These are phyloP conservation scores for Ageneiosus marmoratus DNA, from an alignment of 2,113 vertebrate species.

Conservation along the genomic window DNA sequence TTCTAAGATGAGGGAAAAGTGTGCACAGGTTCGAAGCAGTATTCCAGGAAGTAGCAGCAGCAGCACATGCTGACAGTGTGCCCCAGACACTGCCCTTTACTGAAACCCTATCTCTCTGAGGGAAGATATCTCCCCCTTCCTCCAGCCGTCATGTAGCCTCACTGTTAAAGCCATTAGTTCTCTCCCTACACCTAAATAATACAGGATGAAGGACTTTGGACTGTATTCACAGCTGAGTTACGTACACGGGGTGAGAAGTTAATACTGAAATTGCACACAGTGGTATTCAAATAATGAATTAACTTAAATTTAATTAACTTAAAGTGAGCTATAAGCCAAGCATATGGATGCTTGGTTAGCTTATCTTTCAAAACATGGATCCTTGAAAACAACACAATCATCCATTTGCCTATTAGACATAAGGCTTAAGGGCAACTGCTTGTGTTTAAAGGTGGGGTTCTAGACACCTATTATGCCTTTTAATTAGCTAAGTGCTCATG, in stretches of 20 bases:
- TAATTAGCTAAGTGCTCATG: background rate
- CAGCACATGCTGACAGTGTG: conserved; percentile 34
- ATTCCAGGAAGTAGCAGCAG: conserved; percentile 14
- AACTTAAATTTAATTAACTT: no score
- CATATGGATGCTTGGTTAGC: background rate
- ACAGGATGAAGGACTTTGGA: background rate
- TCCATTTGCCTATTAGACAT: background rate
- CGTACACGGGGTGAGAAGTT: background rate
- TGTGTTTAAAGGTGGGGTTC: background rate
- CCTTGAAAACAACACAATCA: background rate
- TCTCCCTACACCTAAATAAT: background rate
- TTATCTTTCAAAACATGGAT: background rate
- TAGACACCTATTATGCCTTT: background rate
- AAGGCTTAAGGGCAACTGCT: background rate
- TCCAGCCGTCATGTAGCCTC: conserved; percentile 55
- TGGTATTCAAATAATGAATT: background rate
- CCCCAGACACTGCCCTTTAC: conserved; percentile 51
- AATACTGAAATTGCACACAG: background rate
- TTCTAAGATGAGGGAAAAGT: background rate
- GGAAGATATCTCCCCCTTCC: conserved; percentile 57
- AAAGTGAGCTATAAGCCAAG: background rate
- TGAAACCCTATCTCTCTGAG: conserved; percentile 56
- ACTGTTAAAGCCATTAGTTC: conserved; percentile 71
- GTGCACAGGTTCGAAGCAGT: conserved; percentile 1
- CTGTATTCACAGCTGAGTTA: background rate